phyloP scores from a whole-genome alignment of 2,797 vertebrate genomes.

The Myotis myotis region DNA sequence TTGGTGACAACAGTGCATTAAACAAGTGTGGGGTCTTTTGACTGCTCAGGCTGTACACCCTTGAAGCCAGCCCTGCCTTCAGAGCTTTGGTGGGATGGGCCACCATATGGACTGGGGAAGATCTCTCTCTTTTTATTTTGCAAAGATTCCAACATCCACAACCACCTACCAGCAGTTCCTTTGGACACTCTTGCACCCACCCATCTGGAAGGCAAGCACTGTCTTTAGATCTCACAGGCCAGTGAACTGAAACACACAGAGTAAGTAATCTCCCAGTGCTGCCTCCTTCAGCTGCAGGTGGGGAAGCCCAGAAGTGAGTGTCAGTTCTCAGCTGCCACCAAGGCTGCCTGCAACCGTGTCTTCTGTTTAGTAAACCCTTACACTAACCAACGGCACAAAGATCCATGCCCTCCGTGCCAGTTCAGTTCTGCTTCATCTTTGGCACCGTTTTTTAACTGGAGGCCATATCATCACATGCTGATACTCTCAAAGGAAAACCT shows the following conservation, averaged over 20 bases:
- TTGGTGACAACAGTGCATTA: background rate
- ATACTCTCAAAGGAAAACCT: constrained; percentile 2
- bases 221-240: background rate
- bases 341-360: background rate
- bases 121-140: background rate
- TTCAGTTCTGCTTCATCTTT: background rate
- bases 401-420: background rate
- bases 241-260: background rate
- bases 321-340: background rate
- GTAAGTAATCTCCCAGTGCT: background rate
- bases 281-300: background rate
- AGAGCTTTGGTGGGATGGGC: background rate
- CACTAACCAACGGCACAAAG: background rate
- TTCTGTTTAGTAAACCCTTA: background rate
- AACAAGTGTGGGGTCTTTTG: background rate
- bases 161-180: background rate
- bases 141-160: background rate
- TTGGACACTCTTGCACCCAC: background rate
- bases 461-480: background rate
- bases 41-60: background rate
- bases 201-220: background rate
- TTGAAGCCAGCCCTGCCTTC: background rate
- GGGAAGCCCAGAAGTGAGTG: background rate
- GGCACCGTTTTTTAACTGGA: constrained; percentile 20
- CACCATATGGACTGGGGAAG: background rate